These are phyloP conservation scores for Perizoma flavofasciatum DNA, from an alignment of 2,888 invertebrate species.

Conservation along the genomic window DNA sequence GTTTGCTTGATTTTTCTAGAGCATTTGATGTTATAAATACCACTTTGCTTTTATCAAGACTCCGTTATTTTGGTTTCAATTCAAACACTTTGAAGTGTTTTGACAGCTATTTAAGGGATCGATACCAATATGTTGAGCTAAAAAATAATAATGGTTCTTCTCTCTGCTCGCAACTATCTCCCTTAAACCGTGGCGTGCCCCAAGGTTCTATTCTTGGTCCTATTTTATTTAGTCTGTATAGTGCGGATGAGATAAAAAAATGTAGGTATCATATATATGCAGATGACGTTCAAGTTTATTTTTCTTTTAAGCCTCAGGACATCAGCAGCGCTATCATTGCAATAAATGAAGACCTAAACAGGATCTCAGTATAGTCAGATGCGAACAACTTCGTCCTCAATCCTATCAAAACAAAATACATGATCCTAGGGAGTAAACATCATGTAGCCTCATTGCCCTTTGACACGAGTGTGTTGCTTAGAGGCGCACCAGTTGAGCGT, in stretches of 20 bases:
- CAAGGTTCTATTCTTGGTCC: neutral
- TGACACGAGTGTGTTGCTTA: too few species aligned
- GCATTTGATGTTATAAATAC: neutral
- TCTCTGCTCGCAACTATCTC: neutral
- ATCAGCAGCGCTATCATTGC: too few species aligned
- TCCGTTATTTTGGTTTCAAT: constrained; percentile 1
- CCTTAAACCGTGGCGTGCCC: neutral
- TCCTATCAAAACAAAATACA: too few species aligned
- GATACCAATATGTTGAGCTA: neutral
- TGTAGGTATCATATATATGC: constrained; percentile 13
- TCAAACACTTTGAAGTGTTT: neutral
- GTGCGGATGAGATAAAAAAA: neutral
- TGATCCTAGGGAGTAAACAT: too few species aligned
- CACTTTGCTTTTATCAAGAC: neutral
- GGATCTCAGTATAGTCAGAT: too few species aligned
- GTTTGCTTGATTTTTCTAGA: too few species aligned
- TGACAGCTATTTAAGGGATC: neutral
- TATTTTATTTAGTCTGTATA: constrained; percentile 2
- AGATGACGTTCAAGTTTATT: constrained; percentile 12
- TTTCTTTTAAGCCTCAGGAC: too few species aligned
- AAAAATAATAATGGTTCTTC: neutral
- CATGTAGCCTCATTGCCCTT: too few species aligned
- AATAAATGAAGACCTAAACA: too few species aligned
- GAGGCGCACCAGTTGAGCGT: too few species aligned
- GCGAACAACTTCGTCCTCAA: too few species aligned